phyloP scores from a whole-genome alignment of 30 jellyfish, hydroid and myxozoan genomes.

The Mastigias papua region DNA sequence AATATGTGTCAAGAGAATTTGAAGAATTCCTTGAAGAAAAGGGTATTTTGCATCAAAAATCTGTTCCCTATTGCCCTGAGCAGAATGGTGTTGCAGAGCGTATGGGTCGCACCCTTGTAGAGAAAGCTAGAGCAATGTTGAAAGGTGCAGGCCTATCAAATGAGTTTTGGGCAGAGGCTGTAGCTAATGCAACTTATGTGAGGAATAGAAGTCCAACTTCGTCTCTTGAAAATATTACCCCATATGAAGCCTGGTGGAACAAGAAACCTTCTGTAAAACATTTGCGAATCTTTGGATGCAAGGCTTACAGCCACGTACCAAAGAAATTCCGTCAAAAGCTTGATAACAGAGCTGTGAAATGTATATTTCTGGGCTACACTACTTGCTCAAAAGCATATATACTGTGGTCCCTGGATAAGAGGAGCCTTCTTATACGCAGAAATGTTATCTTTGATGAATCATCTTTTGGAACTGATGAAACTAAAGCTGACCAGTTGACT shows the following conservation, averaged over 20 bases:
- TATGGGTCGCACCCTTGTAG: constrained; percentile 3
- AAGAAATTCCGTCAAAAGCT: constrained; percentile 12
- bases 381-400: constrained; percentile 31
- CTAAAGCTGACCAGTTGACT: too few species aligned
- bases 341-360: constrained; percentile 31
- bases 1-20: constrained; percentile 40
- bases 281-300: constrained; percentile 64
- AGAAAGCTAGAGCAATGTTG: constrained; percentile 12
- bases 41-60: constrained; percentile 19
- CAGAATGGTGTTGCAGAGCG: constrained; percentile 70
- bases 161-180: constrained; percentile 74
- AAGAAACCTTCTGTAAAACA: constrained; percentile 51
- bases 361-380: constrained; percentile 56
- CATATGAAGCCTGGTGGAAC: constrained; percentile 61
- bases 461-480: background rate
- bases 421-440: constrained; percentile 11
- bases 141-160: background rate
- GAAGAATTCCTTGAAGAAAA: background rate
- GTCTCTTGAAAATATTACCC: constrained; percentile 39
- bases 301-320: constrained; percentile 19
- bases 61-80: constrained; percentile 45
- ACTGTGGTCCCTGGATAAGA: constrained; percentile 46
- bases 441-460: background rate
- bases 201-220: constrained; percentile 60
- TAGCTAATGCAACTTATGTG: constrained; percentile 58